A percentile compares a stretch with the other conserved stretches of the same genome.
phyloP scores from a whole-genome alignment of 2,113 vertebrate species.

The Jacana jacana region DNA sequence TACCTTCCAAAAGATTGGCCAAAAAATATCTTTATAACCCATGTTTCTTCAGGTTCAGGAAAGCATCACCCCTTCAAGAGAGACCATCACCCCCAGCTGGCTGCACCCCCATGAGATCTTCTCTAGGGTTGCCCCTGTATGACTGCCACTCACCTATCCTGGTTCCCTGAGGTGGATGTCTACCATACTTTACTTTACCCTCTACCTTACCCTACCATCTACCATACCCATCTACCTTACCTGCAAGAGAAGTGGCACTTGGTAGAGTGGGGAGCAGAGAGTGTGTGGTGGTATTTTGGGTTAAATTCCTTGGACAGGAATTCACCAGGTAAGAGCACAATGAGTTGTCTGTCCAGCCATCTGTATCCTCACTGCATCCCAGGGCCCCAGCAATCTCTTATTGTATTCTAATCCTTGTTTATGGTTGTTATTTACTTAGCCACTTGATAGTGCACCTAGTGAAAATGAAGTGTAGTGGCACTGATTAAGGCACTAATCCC shows the following conservation, averaged over 20 bases:
- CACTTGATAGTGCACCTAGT: background rate
- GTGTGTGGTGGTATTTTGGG: too few relatives aligned
- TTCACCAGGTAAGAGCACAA: background rate
- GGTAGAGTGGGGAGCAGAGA: background rate
- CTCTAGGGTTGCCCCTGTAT: fast-evolving
- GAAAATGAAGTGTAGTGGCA: background rate
- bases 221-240: background rate
- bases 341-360: background rate
- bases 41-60: background rate
- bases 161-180: too few relatives aligned
- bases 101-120: background rate
- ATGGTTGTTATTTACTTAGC: background rate
- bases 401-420: background rate
- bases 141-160: background rate
- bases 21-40: background rate
- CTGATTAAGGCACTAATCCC: background rate
- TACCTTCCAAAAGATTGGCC: background rate
- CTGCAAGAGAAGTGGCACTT: background rate
- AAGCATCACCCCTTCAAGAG: fast-evolving
- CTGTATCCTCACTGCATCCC: background rate
- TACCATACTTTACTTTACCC: too few relatives aligned
- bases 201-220: too few relatives aligned
- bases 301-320: background rate
- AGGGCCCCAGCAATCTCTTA: background rate
- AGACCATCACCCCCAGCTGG: background rate